Percentiles rank a stretch among this genome's conserved stretches.
These are phyloP conservation scores for Cotesia congregata DNA, from an alignment of 2,888 invertebrate genomes.

Conservation along the genomic window DNA sequence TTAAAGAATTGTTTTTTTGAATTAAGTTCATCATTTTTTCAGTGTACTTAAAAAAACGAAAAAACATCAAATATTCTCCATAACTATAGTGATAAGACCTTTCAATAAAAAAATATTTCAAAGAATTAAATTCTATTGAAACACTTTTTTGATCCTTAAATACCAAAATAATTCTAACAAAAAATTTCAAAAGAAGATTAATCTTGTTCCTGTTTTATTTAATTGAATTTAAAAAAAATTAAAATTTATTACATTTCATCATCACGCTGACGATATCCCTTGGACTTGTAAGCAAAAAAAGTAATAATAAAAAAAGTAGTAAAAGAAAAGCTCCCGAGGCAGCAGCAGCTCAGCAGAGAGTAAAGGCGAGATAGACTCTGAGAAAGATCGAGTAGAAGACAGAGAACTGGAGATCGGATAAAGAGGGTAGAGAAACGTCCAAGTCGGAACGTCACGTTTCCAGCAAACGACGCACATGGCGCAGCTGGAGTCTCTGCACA, in stretches of 20 bases:
- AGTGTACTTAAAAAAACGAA: too few species aligned
- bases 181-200: neutral
- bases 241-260: neutral
- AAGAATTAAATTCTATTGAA: too few species aligned
- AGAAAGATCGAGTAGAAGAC: neutral
- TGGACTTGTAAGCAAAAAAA: neutral
- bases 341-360: neutral
- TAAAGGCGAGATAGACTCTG: neutral
- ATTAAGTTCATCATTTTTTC: too few species aligned
- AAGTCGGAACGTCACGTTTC: constrained; percentile 67
- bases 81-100: too few species aligned
- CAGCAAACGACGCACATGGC: constrained; percentile 68
- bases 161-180: too few species aligned
- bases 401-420: constrained; percentile 7
- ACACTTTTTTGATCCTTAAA: too few species aligned
- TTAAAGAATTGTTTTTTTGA: too few species aligned
- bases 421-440: constrained; percentile 43
- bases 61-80: too few species aligned
- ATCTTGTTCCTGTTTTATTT: neutral
- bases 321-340: neutral
- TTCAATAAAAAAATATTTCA: too few species aligned
- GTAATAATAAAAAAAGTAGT: neutral
- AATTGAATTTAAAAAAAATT: neutral
- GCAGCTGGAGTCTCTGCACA: constrained; percentile 66
- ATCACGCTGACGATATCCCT: neutral